Evolutionary conservation across 2,113 vertebrate genomes (phyloP), one percentile per base, ranked within the genome.

Genomic region (Hyla sarda): DNA sequence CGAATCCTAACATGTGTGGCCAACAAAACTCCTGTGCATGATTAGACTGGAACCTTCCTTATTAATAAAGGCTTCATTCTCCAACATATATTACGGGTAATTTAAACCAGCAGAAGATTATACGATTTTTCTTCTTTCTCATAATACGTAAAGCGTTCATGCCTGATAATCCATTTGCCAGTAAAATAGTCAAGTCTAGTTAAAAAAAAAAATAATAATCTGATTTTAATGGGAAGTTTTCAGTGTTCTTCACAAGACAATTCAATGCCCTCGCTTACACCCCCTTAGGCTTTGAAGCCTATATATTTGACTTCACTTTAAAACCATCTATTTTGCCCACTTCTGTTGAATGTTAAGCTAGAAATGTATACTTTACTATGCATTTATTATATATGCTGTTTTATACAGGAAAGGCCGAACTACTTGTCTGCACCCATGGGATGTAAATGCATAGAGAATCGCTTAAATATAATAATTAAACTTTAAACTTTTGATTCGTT

Each of bases 391-490:
- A 47, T 28, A 81, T 81, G 62, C 78, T 65, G 78, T 81, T 65
- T 81, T 65, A 81, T 81, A 65, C 56, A 7, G 37, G 41, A 81
- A 81, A 81, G 78, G 56, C 56, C 50, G 34, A 62, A 21, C 21
- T 65, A 45, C 34, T 56, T 79, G 30, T 54, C 32, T 79, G 52
- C 19, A 13, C 76, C 76, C 37, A 47, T 62, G 78, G 78, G 78
- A 62, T 10, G 47, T 81, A 45, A 81, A 81, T 47, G 56, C 78
- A 81, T 47, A 34, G 37, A 17, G 78, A 81, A 21, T 28, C 37
- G 52, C 34, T 81, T 81, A 81, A 81, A 81, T 81, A 81, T 81
- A 62, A 81, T 81, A 81, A 81, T 81, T 81, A 81, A 81, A 81
- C 56, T 62, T 79, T 62, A 81, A 47, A 58, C 54, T 81, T 81